A percentile compares a stretch with the other conserved stretches of the same genome.
These are phyloP conservation scores for Apus apus DNA, from an alignment of 2,113 vertebrate species.

Conservation along the genomic window DNA sequence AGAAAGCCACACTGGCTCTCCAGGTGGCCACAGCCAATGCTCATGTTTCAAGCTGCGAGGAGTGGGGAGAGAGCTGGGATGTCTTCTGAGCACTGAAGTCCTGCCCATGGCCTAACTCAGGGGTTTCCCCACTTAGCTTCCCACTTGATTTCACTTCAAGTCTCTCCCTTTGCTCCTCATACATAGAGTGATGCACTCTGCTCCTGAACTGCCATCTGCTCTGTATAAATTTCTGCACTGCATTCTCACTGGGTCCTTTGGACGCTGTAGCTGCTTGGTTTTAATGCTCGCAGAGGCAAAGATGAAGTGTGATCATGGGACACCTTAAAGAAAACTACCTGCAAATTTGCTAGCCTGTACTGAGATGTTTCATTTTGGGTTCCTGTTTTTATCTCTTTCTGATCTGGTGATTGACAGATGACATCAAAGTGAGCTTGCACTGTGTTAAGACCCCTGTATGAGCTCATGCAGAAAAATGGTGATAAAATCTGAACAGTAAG, in stretches of 20 bases:
- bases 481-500: background rate
- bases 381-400: background rate
- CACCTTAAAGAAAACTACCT: background rate
- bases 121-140: background rate
- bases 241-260: background rate
- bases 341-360: background rate
- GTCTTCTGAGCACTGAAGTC: background rate
- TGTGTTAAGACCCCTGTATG: background rate
- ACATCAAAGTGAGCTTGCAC: background rate
- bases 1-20: background rate
- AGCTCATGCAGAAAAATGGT: background rate
- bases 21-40: background rate
- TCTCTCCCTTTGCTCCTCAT: background rate
- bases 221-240: background rate
- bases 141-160: background rate
- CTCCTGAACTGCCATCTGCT: background rate
- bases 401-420: background rate
- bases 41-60: background rate
- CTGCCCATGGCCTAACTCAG: accelerated
- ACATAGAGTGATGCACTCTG: accelerated
- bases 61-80: background rate
- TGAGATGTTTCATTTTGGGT: background rate
- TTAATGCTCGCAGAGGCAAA: background rate
- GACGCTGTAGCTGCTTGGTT: background rate
- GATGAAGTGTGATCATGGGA: background rate